Evolutionary conservation across 1,140 invertebrate genomes (phyloP).

Genomic region (Oryctes rhinoceros): DNA sequence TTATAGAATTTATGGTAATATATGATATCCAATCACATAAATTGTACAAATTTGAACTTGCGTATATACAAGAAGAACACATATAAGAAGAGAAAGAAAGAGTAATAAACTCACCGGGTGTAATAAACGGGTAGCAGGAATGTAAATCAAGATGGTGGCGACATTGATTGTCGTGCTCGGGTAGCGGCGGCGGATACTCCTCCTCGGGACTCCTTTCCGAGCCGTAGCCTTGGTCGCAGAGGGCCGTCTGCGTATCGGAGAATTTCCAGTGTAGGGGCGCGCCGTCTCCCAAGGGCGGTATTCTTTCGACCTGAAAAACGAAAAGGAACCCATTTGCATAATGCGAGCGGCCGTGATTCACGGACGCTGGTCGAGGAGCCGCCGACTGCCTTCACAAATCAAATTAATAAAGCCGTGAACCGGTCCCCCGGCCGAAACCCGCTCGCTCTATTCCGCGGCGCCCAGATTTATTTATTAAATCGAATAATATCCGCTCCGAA

Average conservation of each 20-base stretch:
- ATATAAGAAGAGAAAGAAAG: not conserved
- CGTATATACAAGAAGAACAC: too few species aligned
- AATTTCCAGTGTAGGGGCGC: conserved; percentile 64
- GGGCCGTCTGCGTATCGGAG: conserved; percentile 61
- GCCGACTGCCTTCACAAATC: conserved; percentile 5
- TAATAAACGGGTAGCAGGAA: conserved; percentile 70
- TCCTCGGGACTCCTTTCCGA: conserved; percentile 81
- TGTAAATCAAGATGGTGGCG: conserved; percentile 65
- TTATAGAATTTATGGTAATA: too few species aligned
- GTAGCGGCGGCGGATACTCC: conserved; percentile 73
- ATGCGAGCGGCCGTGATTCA: not conserved
- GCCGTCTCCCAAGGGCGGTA: conserved; percentile 58
- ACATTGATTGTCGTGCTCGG: conserved; percentile 61
- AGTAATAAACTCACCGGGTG: conserved; percentile 64
- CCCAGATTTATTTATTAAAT: not conserved
- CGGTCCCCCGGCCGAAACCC: not conserved
- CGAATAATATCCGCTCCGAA: not conserved
- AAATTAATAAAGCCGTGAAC: conserved; percentile 15
- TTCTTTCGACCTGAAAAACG: conserved; percentile 48
- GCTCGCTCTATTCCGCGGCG: not conserved
- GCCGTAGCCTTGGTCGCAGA: conserved; percentile 79
- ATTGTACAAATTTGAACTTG: too few species aligned
- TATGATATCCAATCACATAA: too few species aligned
- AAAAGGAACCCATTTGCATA: conserved; percentile 23
- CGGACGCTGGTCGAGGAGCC: not conserved